These are phyloP conservation scores for Petrocephalus sullivani DNA, from an alignment of 2,797 vertebrate genomes.

Conservation along the genomic window DNA sequence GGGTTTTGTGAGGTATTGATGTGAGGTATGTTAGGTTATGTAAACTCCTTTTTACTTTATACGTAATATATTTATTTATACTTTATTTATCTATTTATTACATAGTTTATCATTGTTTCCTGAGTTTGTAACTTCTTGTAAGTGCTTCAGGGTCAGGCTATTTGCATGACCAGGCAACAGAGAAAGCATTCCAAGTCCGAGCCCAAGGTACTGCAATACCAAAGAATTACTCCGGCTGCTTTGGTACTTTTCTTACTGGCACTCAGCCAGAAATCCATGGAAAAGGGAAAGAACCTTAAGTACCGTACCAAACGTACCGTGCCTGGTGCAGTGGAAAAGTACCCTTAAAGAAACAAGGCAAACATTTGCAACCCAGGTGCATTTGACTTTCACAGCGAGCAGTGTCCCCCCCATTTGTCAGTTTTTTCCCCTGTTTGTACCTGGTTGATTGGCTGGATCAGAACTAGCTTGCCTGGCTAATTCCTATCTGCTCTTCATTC, in stretches of 20 bases:
- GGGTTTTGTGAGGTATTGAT: neutral
- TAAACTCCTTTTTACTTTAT: neutral
- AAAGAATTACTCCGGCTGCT: neutral
- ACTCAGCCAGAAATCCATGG: neutral
- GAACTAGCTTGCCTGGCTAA: neutral
- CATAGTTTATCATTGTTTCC: neutral
- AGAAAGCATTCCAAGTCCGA: neutral
- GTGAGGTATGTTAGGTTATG: neutral
- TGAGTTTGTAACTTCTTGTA: neutral
- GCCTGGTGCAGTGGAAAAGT: neutral
- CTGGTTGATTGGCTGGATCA: neutral
- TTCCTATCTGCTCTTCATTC: neutral
- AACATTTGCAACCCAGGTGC: neutral
- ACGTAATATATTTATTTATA: neutral
- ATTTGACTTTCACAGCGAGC: neutral
- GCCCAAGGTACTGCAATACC: neutral
- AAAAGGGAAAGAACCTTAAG: neutral
- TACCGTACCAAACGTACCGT: neutral
- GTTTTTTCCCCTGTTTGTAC: neutral
- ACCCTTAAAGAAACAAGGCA: neutral
- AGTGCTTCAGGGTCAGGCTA: neutral
- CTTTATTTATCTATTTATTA: neutral
- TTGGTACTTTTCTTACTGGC: neutral
- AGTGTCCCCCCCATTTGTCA: neutral
- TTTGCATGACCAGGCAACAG: neutral